Evolutionary conservation across 35 echinoderm and acorn worm species (phyloP), one percentile per base, ranked within the genome.

Genomic region (Acanthaster planci): DNA sequence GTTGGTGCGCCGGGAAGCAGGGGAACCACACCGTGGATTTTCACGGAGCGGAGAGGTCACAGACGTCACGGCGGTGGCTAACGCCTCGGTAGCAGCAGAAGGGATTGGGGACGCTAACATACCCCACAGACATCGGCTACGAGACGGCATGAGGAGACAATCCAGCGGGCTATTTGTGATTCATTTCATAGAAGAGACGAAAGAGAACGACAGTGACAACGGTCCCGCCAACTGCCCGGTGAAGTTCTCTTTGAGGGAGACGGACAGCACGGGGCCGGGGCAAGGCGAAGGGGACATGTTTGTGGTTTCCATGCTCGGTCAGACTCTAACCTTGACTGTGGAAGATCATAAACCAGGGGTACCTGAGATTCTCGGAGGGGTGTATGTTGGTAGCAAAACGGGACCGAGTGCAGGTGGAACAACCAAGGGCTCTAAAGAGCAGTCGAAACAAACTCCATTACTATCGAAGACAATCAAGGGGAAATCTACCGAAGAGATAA

Each of bases 311-410:
- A 72, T 72, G 64, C 26, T 72, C 26, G 64, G 64, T 10, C 22
- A 34, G 64, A 72, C 64, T 72, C 0, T 72, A 9, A 72, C 64
- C 16, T 8, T 72, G 64, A 72, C 26, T 14, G 64, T 72, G 23
- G 64, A 72, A 10, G 64, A 72, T 15, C 10, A 29, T 72, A 34
- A 26, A 6, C 10, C 34, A 1, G 64, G 64, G 15, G 15, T 72
- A 14, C 29, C 64, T 72, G 26, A 72, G 64, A 72, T 34, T 14
- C 64, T 72, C n/a, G 64, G 64, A 26, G 64, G 64, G 64, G 64
- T 72, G 64, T 72, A 72, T 72, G 64, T 72, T 3, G 64, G 64
- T 14, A 31, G 64, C 64, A 72, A 72, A 29, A 72, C 64, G 23
- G 34, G 14, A 31, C 26, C 26, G 64, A 72, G 1, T 14, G 22